Conservation (phyloP, 2,113 vertebrate species). For the Atractosteus spatula region DNA sequence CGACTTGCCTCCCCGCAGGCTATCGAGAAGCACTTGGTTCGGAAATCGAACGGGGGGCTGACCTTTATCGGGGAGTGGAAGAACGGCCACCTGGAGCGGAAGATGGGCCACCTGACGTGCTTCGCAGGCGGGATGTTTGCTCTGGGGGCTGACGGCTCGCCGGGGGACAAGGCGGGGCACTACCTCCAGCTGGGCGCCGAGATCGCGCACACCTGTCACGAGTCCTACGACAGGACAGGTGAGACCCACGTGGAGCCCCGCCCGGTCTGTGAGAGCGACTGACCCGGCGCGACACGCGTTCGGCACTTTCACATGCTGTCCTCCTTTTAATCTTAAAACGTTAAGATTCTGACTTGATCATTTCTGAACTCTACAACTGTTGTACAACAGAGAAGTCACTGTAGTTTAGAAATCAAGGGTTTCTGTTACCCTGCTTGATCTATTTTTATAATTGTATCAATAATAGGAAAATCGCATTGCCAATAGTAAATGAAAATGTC, state of each 20-base stretch:
- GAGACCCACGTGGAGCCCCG: slow-evolving; percentile 26
- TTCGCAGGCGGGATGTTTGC: slow-evolving; percentile 98
- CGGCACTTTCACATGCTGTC: too few relatives aligned
- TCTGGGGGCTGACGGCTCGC: slow-evolving; percentile 90
- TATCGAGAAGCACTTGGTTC: slow-evolving; percentile 93
- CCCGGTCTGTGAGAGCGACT: background rate
- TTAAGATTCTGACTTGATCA: too few relatives aligned
- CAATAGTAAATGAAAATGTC: too few relatives aligned
- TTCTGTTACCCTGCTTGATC: too few relatives aligned
- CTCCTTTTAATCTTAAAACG: too few relatives aligned
- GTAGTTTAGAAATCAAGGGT: too few relatives aligned
- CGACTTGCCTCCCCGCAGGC: slow-evolving; percentile 66
- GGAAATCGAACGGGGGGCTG: slow-evolving; percentile 91
- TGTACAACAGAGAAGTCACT: too few relatives aligned
- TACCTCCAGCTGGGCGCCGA: slow-evolving; percentile 95
- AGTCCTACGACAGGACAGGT: slow-evolving; percentile 96
- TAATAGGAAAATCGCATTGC: too few relatives aligned
- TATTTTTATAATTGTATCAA: too few relatives aligned
- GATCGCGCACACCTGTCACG: slow-evolving; percentile 96
- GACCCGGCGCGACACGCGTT: too few relatives aligned
- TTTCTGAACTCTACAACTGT: too few relatives aligned
- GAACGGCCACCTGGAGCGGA: slow-evolving; percentile 93
- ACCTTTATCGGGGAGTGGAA: slow-evolving; percentile 98
- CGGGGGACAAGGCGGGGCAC: slow-evolving; percentile 91
- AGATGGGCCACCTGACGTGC: slow-evolving; percentile 97